A percentile compares a stretch with the other conserved stretches of the same genome.
Conservation (phyloP, 2,797 vertebrate genomes). For the Bucorvus abyssinicus region DNA sequence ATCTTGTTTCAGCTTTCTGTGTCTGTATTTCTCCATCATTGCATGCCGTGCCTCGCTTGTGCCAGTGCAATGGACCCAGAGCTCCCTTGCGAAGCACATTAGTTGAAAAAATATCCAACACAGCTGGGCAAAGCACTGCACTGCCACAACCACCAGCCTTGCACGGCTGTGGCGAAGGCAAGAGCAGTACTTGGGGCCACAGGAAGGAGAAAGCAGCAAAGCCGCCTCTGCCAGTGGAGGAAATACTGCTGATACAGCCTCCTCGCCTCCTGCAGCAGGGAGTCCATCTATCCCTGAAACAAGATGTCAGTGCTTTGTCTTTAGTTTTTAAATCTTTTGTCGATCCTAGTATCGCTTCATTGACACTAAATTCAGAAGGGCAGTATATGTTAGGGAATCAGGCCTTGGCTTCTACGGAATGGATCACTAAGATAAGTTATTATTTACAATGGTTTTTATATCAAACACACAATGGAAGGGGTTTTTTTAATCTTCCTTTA, state of each 20-base stretch:
- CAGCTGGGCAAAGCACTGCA: background rate
- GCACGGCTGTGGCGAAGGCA: accelerated
- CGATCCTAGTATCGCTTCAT: background rate
- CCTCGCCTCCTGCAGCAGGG: background rate
- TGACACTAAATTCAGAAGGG: background rate
- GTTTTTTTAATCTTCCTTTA: background rate
- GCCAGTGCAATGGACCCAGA: accelerated
- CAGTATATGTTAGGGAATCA: background rate
- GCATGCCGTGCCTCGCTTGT: background rate
- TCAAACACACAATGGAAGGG: background rate
- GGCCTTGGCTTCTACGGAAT: background rate
- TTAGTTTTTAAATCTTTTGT: background rate
- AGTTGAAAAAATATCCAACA: background rate
- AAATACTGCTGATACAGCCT: background rate
- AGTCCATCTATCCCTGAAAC: background rate
- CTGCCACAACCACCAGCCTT: background rate
- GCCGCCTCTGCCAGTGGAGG: background rate
- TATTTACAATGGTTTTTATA: background rate
- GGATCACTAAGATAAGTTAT: background rate
- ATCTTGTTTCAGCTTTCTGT: background rate
- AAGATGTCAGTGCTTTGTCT: background rate
- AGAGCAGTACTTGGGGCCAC: background rate
- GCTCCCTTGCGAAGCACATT: background rate
- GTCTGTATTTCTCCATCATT: background rate
- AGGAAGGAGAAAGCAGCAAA: background rate